A percentile compares a stretch with the other conserved stretches of the same genome.
Evolutionary conservation across 2,797 vertebrate species (phyloP).

Genomic region (Pseudochromis fuscus): DNA sequence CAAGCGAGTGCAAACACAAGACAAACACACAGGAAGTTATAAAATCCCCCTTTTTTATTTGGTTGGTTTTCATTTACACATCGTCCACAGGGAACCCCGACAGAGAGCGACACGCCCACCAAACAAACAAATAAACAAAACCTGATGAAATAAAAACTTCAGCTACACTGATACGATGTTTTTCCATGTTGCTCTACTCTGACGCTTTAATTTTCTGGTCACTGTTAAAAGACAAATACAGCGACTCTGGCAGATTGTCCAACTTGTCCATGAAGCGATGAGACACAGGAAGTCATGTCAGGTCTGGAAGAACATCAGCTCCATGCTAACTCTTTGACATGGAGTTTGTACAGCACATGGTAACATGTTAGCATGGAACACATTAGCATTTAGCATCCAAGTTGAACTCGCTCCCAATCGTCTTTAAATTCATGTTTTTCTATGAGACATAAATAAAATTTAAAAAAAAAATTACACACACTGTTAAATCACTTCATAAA

Average conservation of each 20-base stretch:
- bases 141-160: neutral
- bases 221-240: conserved; percentile 2
- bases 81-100: conserved; percentile 63
- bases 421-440: conserved; percentile 25
- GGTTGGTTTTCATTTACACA: conserved; percentile 75
- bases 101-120: conserved; percentile 4
- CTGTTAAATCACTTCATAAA: conserved; percentile 60
- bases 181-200: neutral
- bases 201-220: conserved; percentile 2
- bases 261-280: neutral
- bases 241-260: conserved; percentile 13
- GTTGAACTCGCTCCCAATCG: conserved; percentile 3
- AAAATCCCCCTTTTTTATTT: conserved; percentile 80
- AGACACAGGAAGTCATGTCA: neutral
- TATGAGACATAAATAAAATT: conserved; percentile 46
- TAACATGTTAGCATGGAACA: neutral
- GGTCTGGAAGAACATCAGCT: conserved; percentile 23
- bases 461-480: conserved; percentile 58
- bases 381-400: neutral
- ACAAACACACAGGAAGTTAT: conserved; percentile 56
- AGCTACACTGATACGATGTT: conserved; percentile 17
- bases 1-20: neutral
- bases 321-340: conserved; percentile 10
- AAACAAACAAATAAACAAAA: neutral
- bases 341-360: neutral